These are phyloP conservation scores for Arge pagana DNA, from an alignment of 2,888 invertebrate genomes.

Conservation along the genomic window DNA sequence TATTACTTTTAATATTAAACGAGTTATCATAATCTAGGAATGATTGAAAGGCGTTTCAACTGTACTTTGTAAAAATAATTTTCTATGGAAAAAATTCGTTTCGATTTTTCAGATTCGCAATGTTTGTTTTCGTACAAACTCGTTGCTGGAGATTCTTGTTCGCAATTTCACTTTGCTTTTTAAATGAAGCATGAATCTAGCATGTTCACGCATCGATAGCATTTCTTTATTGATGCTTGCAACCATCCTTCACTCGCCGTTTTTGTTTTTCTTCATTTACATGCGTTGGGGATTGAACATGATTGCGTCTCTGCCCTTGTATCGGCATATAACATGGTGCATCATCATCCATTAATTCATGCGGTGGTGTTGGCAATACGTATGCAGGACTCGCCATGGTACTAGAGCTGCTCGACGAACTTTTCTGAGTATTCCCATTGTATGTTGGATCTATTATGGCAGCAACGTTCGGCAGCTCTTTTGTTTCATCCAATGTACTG, in stretches of 20 bases:
- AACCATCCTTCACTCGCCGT: slow-evolving; percentile 65
- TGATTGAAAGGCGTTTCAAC: too few species aligned
- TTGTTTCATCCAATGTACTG: slow-evolving; percentile 41
- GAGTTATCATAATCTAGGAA: too few species aligned
- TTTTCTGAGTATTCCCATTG: slow-evolving; percentile 44
- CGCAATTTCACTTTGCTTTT: too few species aligned
- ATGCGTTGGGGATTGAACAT: slow-evolving; percentile 59
- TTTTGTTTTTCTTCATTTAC: slow-evolving; percentile 67
- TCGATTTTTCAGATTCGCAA: too few species aligned
- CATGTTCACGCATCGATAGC: too few species aligned
- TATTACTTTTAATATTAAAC: too few species aligned
- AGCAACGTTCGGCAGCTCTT: slow-evolving; percentile 64
- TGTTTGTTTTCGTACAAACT: too few species aligned
- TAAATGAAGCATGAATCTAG: too few species aligned
- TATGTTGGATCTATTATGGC: slow-evolving; percentile 73
- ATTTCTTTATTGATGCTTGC: slow-evolving; percentile 67
- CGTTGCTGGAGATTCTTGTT: too few species aligned
- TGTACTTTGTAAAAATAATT: too few species aligned
- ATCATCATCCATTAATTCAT: slow-evolving; percentile 50
- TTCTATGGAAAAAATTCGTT: too few species aligned
- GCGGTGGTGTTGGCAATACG: slow-evolving; percentile 50
- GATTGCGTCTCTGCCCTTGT: slow-evolving; percentile 71
- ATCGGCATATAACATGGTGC: slow-evolving; percentile 78
- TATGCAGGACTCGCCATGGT: slow-evolving; percentile 52
- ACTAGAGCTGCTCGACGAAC: slow-evolving; percentile 44